A percentile compares a stretch with the other conserved stretches of the same genome.
Conservation (phyloP, 2,888 invertebrate genomes). For the Xestobium rufovillosum region DNA sequence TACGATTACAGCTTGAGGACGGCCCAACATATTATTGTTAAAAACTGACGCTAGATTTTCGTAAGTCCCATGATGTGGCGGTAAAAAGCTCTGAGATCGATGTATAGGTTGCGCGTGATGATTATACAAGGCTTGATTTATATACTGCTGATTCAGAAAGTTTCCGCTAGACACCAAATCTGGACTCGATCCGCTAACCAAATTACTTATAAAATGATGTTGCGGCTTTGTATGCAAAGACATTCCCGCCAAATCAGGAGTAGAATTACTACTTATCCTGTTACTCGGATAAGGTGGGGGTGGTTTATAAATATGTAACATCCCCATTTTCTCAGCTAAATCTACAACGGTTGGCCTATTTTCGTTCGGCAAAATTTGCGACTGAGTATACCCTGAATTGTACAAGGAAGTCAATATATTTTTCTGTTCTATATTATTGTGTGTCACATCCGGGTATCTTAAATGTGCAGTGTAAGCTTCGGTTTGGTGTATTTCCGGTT, state of each 20-base stretch:
- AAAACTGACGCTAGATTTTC: slow-evolving; percentile 61
- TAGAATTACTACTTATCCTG: slow-evolving; percentile 72
- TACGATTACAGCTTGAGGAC: slow-evolving; percentile 45
- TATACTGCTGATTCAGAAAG: slow-evolving; percentile 46
- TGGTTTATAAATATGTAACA: slow-evolving; percentile 67
- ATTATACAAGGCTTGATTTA: slow-evolving; percentile 29
- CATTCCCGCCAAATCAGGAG: slow-evolving; percentile 73
- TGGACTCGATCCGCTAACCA: slow-evolving; percentile 70
- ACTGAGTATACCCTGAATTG: slow-evolving; percentile 27
- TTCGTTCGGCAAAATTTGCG: slow-evolving; percentile 30
- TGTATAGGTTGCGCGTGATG: slow-evolving; percentile 37
- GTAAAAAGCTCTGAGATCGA: slow-evolving; percentile 40
- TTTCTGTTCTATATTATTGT: slow-evolving; percentile 42
- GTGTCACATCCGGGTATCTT: slow-evolving; percentile 63
- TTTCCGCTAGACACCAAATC: slow-evolving; percentile 69
- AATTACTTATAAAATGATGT: slow-evolving; percentile 36
- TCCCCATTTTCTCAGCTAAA: slow-evolving; percentile 48
- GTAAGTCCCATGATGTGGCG: slow-evolving; percentile 57
- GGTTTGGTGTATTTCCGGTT: slow-evolving; percentile 64
- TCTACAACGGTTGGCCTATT: slow-evolving; percentile 32
- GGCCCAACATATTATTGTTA: slow-evolving; percentile 38
- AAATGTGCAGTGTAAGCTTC: slow-evolving; percentile 38
- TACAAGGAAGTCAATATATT: slow-evolving; percentile 25
- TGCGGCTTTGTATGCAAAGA: slow-evolving; percentile 47
- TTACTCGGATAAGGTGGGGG: slow-evolving; percentile 79